Evolutionary conservation across 2,113 vertebrate genomes (phyloP), one percentile per base, ranked within the genome.

Genomic region (Ariopsis seemanni): DNA sequence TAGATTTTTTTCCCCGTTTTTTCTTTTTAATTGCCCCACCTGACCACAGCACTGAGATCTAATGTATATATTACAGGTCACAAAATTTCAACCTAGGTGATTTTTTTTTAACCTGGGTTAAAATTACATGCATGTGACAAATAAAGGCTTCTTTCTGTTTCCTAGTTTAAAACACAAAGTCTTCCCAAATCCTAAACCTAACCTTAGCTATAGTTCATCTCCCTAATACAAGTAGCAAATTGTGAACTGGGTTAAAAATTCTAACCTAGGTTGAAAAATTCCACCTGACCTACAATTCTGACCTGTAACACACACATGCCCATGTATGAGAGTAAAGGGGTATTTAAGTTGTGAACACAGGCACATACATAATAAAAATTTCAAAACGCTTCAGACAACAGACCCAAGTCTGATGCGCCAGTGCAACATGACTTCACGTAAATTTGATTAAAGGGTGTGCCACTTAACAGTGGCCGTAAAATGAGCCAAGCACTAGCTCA

Each of bases 361-460:
- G 88, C 83, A 85, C 89, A 86, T 90, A 90, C 90, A 90, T 72
- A 25, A 91, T 72, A 90, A 91, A 88, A 83, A 83, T 71, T 90
- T 89, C 91, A 91, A 84, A 89, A 85, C 58, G 83, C 77, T 48
- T 79, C 90, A 86, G 85, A 89, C 89, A 90, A 65, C 89, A 91
- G 83, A 87, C 87, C 79, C 89, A 90, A 90, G 92, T 89, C 90
- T 88, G 87, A 89, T 89, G 86, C 52, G 89, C 78, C 89, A 84
- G 80, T 78, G 82, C 84, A 91, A 87, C 77, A 79, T 83, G 85
- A 92, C 92, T 74, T 80, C 79, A 72, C 80, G 83, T 83, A 72
- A 86, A 86, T 86, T 92, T 93, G 90, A 90, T 92, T 91, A 90
- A 93, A 92, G 86, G 88, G 82, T 80, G 69, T 90, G 89, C 88